Percentiles rank a stretch among this genome's conserved stretches.
Conservation (phyloP, 2,888 invertebrate species). For the Callyntrura guangdongensis region DNA sequence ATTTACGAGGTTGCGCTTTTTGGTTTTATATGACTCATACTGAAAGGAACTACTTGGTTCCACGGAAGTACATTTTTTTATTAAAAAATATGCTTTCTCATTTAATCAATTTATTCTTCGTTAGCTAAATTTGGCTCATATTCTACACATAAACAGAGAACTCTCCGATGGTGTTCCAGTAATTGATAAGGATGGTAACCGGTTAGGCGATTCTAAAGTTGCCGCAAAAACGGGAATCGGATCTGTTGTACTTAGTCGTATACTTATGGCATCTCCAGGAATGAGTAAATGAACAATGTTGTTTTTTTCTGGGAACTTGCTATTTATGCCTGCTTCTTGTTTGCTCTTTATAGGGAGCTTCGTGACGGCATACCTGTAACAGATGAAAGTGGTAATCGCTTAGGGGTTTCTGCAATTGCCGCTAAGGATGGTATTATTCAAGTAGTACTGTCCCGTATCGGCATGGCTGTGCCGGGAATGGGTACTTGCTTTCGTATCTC, state of each 20-base stretch:
- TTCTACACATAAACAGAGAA: slow-evolving; percentile 89
- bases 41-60: no score
- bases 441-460: slow-evolving; percentile 87
- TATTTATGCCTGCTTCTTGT: slow-evolving; percentile 50
- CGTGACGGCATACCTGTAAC: slow-evolving; percentile 87
- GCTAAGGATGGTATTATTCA: slow-evolving; percentile 88
- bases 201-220: slow-evolving; percentile 88
- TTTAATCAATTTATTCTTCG: neutral
- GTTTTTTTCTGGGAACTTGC: slow-evolving; percentile 32
- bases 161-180: slow-evolving; percentile 93
- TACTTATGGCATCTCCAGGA: slow-evolving; percentile 97
- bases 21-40: no score
- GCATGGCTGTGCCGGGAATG: slow-evolving; percentile 88
- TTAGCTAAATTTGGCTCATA: slow-evolving; percentile 81
- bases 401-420: slow-evolving; percentile 87
- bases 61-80: no score
- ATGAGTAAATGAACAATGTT: slow-evolving; percentile 91
- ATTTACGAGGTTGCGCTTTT: neutral
- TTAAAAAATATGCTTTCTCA: no score
- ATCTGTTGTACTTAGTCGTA: slow-evolving; percentile 95
- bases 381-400: slow-evolving; percentile 86
- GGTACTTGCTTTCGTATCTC: slow-evolving; percentile 85
- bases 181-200: slow-evolving; percentile 91
- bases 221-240: slow-evolving; percentile 94
- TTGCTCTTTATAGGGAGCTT: slow-evolving; percentile 86